Percentiles rank a stretch among this genome's conserved stretches.
Evolutionary conservation across 2,113 vertebrate species (phyloP).

Genomic region (Notothenia rossii): DNA sequence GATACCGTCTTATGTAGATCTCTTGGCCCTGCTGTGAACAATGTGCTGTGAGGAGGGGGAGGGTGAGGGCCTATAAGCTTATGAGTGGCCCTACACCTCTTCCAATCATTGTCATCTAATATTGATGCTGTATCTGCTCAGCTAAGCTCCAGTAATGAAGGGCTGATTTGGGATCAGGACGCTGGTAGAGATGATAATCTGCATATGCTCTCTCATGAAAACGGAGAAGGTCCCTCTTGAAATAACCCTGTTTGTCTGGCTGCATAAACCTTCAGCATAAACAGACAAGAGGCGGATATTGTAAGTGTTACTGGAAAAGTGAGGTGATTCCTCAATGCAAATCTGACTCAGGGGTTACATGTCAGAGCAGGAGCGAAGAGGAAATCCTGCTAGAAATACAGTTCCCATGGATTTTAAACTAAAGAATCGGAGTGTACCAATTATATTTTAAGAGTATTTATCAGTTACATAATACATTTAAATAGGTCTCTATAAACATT

Average conservation of each 20-base stretch:
- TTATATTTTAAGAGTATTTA: constrained; percentile 23
- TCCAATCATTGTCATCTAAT: constrained; percentile 83
- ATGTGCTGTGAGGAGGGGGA: constrained; percentile 12
- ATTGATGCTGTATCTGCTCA: constrained; percentile 80
- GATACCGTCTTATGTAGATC: constrained; percentile 55
- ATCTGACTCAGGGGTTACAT: constrained; percentile 1
- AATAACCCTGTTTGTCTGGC: constrained; percentile 55
- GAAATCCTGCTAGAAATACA: not conserved
- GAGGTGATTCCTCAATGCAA: constrained; percentile 20
- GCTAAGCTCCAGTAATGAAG: constrained; percentile 82
- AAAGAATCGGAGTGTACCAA: not conserved
- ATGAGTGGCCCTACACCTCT: constrained; percentile 63
- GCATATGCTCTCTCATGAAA: constrained; percentile 66
- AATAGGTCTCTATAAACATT: constrained; percentile 57
- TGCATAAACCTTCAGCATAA: constrained; percentile 59
- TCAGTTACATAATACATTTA: constrained; percentile 33
- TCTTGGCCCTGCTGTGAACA: constrained; percentile 41
- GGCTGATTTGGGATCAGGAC: constrained; percentile 79
- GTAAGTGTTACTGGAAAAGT: constrained; percentile 45
- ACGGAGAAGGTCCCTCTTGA: constrained; percentile 63
- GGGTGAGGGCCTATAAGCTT: constrained; percentile 34
- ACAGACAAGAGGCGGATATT: constrained; percentile 47
- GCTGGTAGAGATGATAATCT: constrained; percentile 76
- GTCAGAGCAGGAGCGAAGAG: not conserved
- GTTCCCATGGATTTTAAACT: constrained; percentile 1